Base-by-base conservation (phyloP, 2,113 vertebrate genomes). In the Axis porcinus region DNA sequence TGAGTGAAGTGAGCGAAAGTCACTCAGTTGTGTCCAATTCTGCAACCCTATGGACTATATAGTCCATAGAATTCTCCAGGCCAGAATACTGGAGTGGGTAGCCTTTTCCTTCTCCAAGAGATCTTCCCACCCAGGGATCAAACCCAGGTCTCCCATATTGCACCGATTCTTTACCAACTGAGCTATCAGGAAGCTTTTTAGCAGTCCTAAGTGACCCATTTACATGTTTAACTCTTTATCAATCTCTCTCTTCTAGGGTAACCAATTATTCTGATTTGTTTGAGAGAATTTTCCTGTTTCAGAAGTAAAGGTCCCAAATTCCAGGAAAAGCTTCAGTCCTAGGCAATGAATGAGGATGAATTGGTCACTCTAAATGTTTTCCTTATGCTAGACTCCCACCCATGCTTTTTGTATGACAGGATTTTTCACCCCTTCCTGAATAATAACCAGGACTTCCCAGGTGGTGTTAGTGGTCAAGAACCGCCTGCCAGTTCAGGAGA, bases 371-470 rank as follows among this genome's bases (percentile, higher is more conserved):
- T n/a, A 54, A 74, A 13, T 81, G 74, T 11, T 52, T 67, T 58
- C 60, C 17, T 81, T 28, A 81, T 64, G 14, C 12, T 89, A 30
- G 47, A 82, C 40, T 86, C 33, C 28, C 13, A 40, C 21, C 1
- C 28, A 4, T 0, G 1, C 6, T 14, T 13, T 58, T 36, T 28
- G 1, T 52, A 19, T 45, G 52, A 3, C 25, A 54, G 27, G 15
- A 45, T 60, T 82, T 27, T 9, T 15, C 43, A 74, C 25, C 9
- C 2, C 21, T 81, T 70, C 21, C 47, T 62, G 8, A 57, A 27
- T 4, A 27, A 15, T 40, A 74, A 19, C 36, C 30, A 55, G 19
- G 62, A 64, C 7, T 64, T 70, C 9, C n/a, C 64, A 70, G n/a
- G 17, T 70, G 67, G 67, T 1, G 0, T 40, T 70, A 70, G 67